Base-by-base conservation (phyloP, 2,113 vertebrate genomes). In the Microtus montanus region DNA sequence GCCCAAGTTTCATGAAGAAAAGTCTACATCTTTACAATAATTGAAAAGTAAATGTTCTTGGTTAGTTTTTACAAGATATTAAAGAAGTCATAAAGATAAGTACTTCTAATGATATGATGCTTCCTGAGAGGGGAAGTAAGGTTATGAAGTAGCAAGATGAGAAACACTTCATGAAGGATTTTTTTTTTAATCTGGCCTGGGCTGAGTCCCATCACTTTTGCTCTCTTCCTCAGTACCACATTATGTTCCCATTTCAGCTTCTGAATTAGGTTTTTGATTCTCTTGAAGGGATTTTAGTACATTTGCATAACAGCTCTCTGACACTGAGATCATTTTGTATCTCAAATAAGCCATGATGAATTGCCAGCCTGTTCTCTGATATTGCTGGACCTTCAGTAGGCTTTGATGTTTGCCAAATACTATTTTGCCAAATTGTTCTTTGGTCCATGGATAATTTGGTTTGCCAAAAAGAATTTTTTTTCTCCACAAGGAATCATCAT, bases 331-430 rank as follows among this genome's bases (percentile, higher is more conserved):
- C 54, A 38, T 87, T 89, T 87, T 84, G 20, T 30, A 44, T 91
- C n/a, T 49, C 70, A 87, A 49, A 87, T n/a, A 87, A 91, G 86
- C 38, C 22, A 28, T 91, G 74, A 87, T 30, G 15, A 64, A 90
- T 83, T 74, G 28, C 11, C 13, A 44, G 63, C 35, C n/a, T 1
- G 30, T 52, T 85, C 35, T 84, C 4, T 87, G 14, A 7, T 22
- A 58, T 89, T 91, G 66, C 44, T 28, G 73, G 17, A 54, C 35
- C 20, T 91, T 91, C 6, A 58, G 35, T 78, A 41, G 26, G 7
- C 20, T 87, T 94, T 70, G 79, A 2, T 83, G 19, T 92, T 84
- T 92, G 68, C 49, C 82, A 92, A 77, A n/a, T 49, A 35, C 28
- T 28, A 26, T 87, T n/a, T 49, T 79, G 26, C 80, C n/a, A 77